phyloP scores from a whole-genome alignment of 2,888 invertebrate genomes.

The Stegana nigrithorax region DNA sequence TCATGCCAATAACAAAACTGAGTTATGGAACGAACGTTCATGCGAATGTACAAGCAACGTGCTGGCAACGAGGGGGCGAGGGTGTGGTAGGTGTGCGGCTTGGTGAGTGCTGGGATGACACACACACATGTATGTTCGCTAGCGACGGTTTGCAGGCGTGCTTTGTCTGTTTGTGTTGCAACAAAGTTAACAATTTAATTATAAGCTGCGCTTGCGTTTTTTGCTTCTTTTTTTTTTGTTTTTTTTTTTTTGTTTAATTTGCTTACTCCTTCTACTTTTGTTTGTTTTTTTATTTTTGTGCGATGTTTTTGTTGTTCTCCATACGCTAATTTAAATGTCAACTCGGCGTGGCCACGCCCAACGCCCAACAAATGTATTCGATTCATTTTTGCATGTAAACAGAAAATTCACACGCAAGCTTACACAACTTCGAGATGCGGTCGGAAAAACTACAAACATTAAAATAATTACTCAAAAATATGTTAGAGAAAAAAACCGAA shows the following conservation, averaged over 20 bases:
- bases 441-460: not conserved
- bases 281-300: not conserved
- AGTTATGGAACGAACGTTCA: not conserved
- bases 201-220: not conserved
- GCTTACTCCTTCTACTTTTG: not conserved
- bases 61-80: not conserved
- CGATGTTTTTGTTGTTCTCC: not conserved
- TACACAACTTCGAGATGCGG: not conserved
- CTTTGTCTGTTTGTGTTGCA: not conserved
- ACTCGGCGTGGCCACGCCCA: not conserved
- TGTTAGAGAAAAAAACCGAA: too few relatives aligned
- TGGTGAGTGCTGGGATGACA: too few relatives aligned
- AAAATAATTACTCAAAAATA: too few relatives aligned
- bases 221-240: not conserved
- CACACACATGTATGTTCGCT: too few relatives aligned
- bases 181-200: constrained; percentile 12
- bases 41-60: not conserved
- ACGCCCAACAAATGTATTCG: constrained; percentile 4
- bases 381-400: not conserved
- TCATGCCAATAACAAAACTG: not conserved
- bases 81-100: not conserved
- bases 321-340: not conserved
- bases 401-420: constrained; percentile 1
- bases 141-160: too few relatives aligned
- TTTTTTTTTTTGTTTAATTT: too few relatives aligned